These are phyloP conservation scores for Otus sunia DNA, from an alignment of 2,113 vertebrate genomes.

Conservation along the genomic window DNA sequence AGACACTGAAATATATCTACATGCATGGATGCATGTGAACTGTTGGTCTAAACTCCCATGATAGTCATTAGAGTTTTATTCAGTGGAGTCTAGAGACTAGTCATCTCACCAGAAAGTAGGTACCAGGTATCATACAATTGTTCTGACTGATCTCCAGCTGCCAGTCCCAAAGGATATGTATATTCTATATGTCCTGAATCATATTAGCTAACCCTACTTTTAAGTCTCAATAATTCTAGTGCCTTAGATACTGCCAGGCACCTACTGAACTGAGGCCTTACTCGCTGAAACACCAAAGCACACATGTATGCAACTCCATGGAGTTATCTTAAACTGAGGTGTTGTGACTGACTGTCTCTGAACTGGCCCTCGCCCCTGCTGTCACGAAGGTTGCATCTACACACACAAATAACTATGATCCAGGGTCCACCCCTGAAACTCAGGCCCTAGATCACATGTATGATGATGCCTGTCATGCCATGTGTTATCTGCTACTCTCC, in stretches of 20 bases:
- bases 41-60: not conserved
- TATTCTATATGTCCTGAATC: not conserved
- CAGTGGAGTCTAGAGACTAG: not conserved
- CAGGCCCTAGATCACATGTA: accelerated
- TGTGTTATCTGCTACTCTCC: not conserved
- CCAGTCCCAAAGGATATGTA: not conserved
- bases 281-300: not conserved
- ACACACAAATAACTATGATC: not conserved
- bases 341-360: not conserved
- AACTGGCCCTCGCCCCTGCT: not conserved
- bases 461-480: accelerated
- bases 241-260: not conserved
- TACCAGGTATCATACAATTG: not conserved
- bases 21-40: not conserved
- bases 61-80: not conserved
- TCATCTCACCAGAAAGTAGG: not conserved
- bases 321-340: not conserved
- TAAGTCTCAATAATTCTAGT: not conserved
- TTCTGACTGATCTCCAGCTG: not conserved
- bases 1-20: not conserved
- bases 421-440: not conserved
- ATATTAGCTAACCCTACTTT: not conserved
- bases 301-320: accelerated
- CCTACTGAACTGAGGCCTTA: not conserved
- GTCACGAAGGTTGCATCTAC: not conserved